Conservation (phyloP, 2,888 invertebrate genomes). For the Diplazon laetatorius region DNA sequence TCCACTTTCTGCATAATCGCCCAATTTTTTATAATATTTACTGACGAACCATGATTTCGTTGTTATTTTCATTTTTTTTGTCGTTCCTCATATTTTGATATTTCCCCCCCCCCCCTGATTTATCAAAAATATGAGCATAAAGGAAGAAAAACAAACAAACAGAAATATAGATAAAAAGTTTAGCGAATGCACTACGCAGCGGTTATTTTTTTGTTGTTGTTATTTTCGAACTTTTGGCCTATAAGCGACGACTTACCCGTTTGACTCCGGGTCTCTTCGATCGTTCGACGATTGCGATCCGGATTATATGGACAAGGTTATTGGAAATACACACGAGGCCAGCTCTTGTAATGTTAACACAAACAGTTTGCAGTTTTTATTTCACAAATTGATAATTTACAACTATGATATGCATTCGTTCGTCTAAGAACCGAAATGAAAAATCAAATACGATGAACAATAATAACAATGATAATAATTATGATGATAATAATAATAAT, state of each 20-base stretch:
- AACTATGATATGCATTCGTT: conserved; percentile 96
- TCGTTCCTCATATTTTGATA: too few species aligned
- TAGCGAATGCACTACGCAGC: conserved; percentile 21
- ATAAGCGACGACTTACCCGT: conserved; percentile 56
- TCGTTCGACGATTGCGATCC: conserved; percentile 20
- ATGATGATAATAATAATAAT: conserved; percentile 52
- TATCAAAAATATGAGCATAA: too few species aligned
- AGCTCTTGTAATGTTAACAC: conserved; percentile 76
- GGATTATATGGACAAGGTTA: conserved; percentile 6
- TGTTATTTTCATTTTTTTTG: too few species aligned
- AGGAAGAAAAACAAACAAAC: conserved; percentile 6
- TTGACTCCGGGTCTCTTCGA: conserved; percentile 16
- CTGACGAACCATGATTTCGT: too few species aligned
- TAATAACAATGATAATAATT: too few species aligned
- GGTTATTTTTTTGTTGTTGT: background rate
- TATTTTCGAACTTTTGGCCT: too few species aligned
- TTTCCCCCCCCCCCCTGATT: too few species aligned
- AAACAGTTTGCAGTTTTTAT: conserved; percentile 88
- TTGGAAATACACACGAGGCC: conserved; percentile 27
- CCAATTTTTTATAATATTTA: too few species aligned
- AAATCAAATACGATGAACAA: too few species aligned
- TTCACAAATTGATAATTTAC: conserved; percentile 93
- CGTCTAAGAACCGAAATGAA: conserved; percentile 86
- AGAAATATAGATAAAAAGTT: conserved; percentile 9
- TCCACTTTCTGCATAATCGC: too few species aligned